Percentiles rank a stretch among this genome's conserved stretches.
Evolutionary conservation across 1,140 invertebrate species (phyloP).

Genomic region (Neodiprion lecontei): DNA sequence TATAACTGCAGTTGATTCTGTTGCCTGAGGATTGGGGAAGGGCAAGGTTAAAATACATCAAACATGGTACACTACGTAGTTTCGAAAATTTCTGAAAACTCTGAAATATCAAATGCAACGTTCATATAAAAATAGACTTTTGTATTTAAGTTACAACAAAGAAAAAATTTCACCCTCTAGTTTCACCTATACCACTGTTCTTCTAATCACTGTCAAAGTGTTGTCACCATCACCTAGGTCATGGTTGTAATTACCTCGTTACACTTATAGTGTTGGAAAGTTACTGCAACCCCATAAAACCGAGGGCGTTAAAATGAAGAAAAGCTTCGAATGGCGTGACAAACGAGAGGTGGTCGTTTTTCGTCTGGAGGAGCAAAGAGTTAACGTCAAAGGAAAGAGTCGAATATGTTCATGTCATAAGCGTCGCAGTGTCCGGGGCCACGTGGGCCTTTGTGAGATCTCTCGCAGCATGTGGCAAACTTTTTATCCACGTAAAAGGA

Average conservation of each 20-base stretch:
- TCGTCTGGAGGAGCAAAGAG: not conserved
- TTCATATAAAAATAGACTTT: too few relatives aligned
- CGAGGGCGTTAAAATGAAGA: not conserved
- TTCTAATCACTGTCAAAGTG: not conserved
- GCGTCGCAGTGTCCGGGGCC: not conserved
- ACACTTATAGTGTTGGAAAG: not conserved
- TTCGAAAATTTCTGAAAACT: too few relatives aligned
- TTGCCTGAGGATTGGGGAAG: too few relatives aligned
- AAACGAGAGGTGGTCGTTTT: not conserved
- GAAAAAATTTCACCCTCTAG: too few relatives aligned
- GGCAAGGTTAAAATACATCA: too few relatives aligned
- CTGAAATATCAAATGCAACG: too few relatives aligned
- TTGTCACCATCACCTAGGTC: not conserved
- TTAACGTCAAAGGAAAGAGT: not conserved
- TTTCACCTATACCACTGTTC: not conserved
- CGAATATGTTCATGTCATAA: not conserved
- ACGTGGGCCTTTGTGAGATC: slow-evolving; percentile 4
- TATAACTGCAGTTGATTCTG: too few relatives aligned
- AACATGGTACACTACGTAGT: too few relatives aligned
- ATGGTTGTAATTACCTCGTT: not conserved
- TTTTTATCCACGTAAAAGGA: slow-evolving; percentile 1
- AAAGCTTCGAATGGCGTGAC: not conserved
- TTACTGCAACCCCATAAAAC: too few relatives aligned
- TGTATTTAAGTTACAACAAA: too few relatives aligned
- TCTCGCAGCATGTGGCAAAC: slow-evolving; percentile 1